Percentiles rank a stretch among this genome's conserved stretches.
Conservation (phyloP, 2,797 vertebrate genomes). For the Sebastolobus altivelis region DNA sequence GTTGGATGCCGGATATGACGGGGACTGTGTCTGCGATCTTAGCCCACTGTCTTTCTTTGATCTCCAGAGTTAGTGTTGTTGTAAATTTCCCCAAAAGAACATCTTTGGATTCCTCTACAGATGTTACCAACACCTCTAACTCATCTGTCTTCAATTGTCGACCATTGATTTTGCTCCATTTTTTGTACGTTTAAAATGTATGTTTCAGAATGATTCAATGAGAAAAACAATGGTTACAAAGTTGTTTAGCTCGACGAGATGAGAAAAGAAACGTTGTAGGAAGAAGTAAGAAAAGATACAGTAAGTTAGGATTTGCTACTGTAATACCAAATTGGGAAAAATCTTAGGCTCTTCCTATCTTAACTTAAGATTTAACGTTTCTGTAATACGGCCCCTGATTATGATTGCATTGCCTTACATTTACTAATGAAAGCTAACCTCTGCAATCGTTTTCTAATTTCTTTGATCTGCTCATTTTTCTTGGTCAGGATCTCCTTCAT, state of each 20-base stretch:
- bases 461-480: constrained; percentile 98
- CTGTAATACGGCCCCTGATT: neutral
- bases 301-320: neutral
- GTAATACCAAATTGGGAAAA: too few relatives aligned
- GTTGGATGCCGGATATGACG: too few relatives aligned
- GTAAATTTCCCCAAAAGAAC: neutral
- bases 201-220: neutral
- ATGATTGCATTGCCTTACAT: neutral
- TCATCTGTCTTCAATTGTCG: neutral
- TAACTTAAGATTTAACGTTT: too few relatives aligned
- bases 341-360: too few relatives aligned
- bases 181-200: neutral
- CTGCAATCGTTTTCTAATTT: constrained; percentile 91
- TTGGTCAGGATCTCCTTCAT: constrained; percentile 98
- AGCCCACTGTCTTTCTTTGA: neutral
- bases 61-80: neutral
- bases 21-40: too few relatives aligned
- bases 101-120: neutral
- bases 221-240: neutral
- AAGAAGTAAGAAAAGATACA: neutral
- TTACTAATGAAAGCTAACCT: constrained; percentile 80
- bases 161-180: neutral
- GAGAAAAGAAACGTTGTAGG: neutral
- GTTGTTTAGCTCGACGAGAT: neutral
- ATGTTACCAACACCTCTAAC: neutral